Conservation (phyloP, 1,140 invertebrate species). For the Sminthurinus signatus region DNA sequence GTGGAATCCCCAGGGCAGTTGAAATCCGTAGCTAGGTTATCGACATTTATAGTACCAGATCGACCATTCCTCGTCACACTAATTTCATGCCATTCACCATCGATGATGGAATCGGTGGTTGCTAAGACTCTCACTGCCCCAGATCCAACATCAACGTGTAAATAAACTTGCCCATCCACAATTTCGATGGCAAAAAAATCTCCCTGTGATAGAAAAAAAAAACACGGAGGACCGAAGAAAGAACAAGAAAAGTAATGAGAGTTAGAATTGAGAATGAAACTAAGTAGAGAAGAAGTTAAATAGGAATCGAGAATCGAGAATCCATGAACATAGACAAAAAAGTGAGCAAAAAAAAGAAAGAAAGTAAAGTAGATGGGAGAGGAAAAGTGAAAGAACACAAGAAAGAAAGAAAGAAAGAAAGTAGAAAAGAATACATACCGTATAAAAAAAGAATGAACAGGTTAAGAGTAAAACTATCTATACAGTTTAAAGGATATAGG, state of each 20-base stretch:
- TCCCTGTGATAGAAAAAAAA: conserved; percentile 6
- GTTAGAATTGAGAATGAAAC: too few species aligned
- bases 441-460: too few species aligned
- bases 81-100: conserved; percentile 87
- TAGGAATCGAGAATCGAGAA: too few species aligned
- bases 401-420: not conserved
- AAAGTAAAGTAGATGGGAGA: not conserved
- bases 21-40: conserved; percentile 82
- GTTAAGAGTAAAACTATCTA: too few species aligned
- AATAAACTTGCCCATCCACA: conserved; percentile 83
- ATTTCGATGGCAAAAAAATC: conserved; percentile 79
- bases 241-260: too few species aligned
- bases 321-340: not conserved
- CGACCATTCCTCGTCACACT: conserved; percentile 67
- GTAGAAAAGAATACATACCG: too few species aligned
- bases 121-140: conserved; percentile 77
- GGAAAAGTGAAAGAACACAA: not conserved
- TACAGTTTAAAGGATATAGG: too few species aligned
- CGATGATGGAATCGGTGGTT: conserved; percentile 73
- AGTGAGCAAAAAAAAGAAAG: not conserved
- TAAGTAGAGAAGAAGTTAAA: too few species aligned
- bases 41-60: conserved; percentile 81
- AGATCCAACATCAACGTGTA: conserved; percentile 86
- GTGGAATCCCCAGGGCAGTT: conserved; percentile 79
- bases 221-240: too few species aligned